phyloP scores from a whole-genome alignment of 2,888 invertebrate genomes.

The Andrena bicolor region DNA sequence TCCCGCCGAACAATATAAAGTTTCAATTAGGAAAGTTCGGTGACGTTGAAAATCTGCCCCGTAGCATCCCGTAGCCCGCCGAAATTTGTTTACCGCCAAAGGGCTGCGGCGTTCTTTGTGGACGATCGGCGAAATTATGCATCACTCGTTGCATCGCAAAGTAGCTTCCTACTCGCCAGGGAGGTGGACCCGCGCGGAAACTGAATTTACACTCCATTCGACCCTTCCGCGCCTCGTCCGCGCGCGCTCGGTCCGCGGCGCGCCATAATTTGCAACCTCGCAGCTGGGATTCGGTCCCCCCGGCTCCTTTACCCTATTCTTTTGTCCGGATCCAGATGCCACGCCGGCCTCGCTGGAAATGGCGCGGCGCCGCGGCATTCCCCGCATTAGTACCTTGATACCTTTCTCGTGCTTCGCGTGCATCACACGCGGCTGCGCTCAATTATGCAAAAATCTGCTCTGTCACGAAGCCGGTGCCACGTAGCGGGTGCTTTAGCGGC shows the following conservation, averaged over 20 bases:
- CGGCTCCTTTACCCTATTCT: constrained; percentile 3
- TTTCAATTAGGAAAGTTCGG: constrained; percentile 53
- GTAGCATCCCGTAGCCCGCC: not conserved
- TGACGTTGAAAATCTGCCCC: constrained; percentile 44
- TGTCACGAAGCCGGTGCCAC: no score
- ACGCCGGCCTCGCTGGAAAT: no score
- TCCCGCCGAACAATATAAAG: constrained; percentile 11
- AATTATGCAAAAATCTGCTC: no score
- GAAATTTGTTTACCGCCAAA: constrained; percentile 53
- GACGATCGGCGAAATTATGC: constrained; percentile 57
- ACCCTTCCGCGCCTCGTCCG: not conserved
- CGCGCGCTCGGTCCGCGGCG: not conserved
- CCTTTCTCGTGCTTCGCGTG: no score
- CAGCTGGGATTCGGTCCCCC: constrained; percentile 18
- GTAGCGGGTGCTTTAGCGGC: no score
- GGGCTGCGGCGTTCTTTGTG: constrained; percentile 42
- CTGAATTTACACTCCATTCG: constrained; percentile 54
- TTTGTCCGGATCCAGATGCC: no score
- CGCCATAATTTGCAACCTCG: constrained; percentile 43
- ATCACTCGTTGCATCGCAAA: constrained; percentile 60
- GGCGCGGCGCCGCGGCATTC: no score
- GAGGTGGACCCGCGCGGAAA: constrained; percentile 30
- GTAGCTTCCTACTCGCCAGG: constrained; percentile 42
- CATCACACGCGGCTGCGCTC: no score
- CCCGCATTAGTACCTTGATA: no score